Evolutionary conservation across 1,140 invertebrate species (phyloP).

Genomic region (Musca domestica): DNA sequence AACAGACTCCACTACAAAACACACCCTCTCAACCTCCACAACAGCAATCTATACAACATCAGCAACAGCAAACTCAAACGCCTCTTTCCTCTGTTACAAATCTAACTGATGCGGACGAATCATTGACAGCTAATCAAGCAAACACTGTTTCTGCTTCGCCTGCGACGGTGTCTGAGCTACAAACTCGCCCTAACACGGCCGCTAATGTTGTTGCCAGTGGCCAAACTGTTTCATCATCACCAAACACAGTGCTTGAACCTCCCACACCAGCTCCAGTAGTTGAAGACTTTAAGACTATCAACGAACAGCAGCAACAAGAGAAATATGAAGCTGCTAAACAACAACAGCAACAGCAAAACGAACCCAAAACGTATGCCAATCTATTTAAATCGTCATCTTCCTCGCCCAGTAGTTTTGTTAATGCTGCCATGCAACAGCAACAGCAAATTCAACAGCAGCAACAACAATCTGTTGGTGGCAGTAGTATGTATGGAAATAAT

Average conservation of each 20-base stretch:
- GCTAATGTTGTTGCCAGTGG: constrained; percentile 19
- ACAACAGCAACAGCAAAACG: constrained; percentile 55
- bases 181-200: constrained; percentile 2
- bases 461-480: constrained; percentile 36
- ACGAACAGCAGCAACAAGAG: constrained; percentile 50
- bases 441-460: constrained; percentile 50
- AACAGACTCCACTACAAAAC: constrained; percentile 23
- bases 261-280: constrained; percentile 38
- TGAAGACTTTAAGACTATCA: constrained; percentile 50
- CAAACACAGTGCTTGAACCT: constrained; percentile 30
- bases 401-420: constrained; percentile 49
- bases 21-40: constrained; percentile 12
- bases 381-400: constrained; percentile 68
- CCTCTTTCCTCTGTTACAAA: constrained; percentile 35
- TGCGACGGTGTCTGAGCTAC: neutral
- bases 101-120: constrained; percentile 29
- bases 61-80: constrained; percentile 35
- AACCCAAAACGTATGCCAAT: constrained; percentile 82
- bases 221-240: neutral
- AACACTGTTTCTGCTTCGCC: neutral
- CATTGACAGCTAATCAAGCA: neutral
- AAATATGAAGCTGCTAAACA: constrained; percentile 51
- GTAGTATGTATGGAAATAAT: constrained; percentile 25
- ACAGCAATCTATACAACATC: constrained; percentile 40
- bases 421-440: constrained; percentile 47